phyloP scores from a whole-genome alignment of 2,797 vertebrate genomes.

The Melanogrammus aeglefinus region DNA sequence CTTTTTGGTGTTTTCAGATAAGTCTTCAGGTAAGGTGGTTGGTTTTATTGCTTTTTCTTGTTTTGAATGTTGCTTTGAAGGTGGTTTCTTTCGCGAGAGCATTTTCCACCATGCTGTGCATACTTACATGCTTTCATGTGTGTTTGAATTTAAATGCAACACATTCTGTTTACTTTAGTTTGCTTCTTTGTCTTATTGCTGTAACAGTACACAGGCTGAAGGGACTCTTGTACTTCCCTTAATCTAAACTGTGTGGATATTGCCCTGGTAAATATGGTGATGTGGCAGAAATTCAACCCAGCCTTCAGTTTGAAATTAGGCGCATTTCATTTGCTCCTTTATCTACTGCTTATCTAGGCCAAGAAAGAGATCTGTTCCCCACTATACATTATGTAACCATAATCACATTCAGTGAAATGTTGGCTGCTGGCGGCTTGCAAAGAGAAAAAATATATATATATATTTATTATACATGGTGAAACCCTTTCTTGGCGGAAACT shows the following conservation, averaged over 20 bases:
- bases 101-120: too few species aligned
- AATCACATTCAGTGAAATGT: conserved; percentile 64
- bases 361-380: conserved; percentile 36
- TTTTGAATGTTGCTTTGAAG: too few species aligned
- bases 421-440: conserved; percentile 41
- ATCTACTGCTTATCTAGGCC: conserved; percentile 56
- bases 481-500: conserved; percentile 52
- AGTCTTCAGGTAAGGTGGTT: too few species aligned
- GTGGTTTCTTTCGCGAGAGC: too few species aligned
- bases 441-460: conserved; percentile 27
- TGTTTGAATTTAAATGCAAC: too few species aligned
- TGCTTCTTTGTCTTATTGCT: too few species aligned
- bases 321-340: conserved; percentile 28
- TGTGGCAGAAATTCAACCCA: conserved; percentile 15
- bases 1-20: not conserved
- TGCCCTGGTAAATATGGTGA: conserved; percentile 17
- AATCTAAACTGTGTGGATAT: not conserved
- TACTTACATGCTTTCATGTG: too few species aligned
- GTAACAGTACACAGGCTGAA: too few species aligned
- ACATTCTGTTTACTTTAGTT: too few species aligned
- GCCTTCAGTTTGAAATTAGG: conserved; percentile 26
- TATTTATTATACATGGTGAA: conserved; percentile 54
- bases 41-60: too few species aligned
- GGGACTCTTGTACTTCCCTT: not conserved
- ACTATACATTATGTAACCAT: conserved; percentile 54